Base-by-base conservation (phyloP, 2,888 invertebrate species). In the Malacosoma neustria region DNA sequence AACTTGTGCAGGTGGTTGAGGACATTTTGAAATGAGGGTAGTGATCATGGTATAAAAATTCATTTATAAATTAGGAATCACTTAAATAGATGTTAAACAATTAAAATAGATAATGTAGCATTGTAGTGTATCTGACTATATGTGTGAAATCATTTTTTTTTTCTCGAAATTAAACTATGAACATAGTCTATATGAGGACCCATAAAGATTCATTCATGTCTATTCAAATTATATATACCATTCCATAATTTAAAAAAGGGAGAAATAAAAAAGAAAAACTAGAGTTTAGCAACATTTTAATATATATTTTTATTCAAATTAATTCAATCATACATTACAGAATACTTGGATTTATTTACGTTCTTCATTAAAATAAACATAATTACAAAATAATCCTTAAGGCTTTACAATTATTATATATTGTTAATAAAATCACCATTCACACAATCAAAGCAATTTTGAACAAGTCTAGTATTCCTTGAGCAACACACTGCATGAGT, bases 231-330 rank as follows among this genome's bases (percentile, higher is more conserved):
- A 22, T 6, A 22, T 2, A 22, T 5, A 3, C 5, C 2, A 7
- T 22, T 4, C 4, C 15, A 15, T 3, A 7, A 22, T 3, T 22
- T 22, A 22, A 22, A 9, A 22, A 3, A 22, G 22, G 22, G 22
- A 9, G 22, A 22, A 22, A 56, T 62, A 50, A 69, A 63, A 67
- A 63, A n/a, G n/a, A 63, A 70, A 79, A 75, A 70, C 72, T 22
- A 72, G 57, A 66, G 61, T 61, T 77, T 81, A 80, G 80, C 80
- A 86, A 87, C 86, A 86, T 86, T 87, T 87, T 85, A 80, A 86
- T 87, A 87, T 86, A 86, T 86, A 85, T 84, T 85, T 84, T 87
- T 87, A 85, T 84, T 87, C 72, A 86, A 87, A 86, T 85, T 70
- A 86, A 87, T 80, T 80, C 70, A 82, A 80, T 82, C 74, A 79